phyloP scores from a whole-genome alignment of 2,797 vertebrate species.

The Enteromius fasciolatus region DNA sequence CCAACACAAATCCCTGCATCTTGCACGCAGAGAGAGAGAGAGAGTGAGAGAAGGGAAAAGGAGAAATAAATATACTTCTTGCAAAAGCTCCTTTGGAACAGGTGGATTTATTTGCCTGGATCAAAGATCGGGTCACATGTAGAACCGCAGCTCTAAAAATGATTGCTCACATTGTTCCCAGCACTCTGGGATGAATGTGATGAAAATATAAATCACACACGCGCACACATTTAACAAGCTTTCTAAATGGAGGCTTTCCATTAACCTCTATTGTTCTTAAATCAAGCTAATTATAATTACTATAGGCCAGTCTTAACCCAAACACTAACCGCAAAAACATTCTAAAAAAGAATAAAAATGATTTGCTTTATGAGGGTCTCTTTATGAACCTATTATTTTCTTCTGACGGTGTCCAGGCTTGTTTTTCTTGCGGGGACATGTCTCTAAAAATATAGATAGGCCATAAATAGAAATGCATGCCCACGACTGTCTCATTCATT shows the following conservation, averaged over 20 bases:
- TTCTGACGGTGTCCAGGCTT: not conserved
- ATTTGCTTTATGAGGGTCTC: not conserved
- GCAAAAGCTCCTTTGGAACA: conserved; percentile 66
- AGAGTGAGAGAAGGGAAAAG: conserved; percentile 39
- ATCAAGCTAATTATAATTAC: not conserved
- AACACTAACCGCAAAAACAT: not conserved
- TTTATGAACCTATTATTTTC: not conserved
- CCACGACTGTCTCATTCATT: conserved; percentile 37
- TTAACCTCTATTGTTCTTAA: conserved; percentile 47
- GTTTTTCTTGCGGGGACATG: not conserved
- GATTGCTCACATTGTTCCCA: conserved; percentile 65
- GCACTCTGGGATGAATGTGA: not conserved
- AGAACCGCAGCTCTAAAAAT: conserved; percentile 66
- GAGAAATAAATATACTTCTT: conserved; percentile 29
- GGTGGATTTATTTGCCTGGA: conserved; percentile 77
- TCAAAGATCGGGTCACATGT: conserved; percentile 68
- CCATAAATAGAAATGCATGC: not conserved
- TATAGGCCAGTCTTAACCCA: not conserved
- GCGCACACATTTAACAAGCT: conserved; percentile 55
- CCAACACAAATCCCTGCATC: conserved; percentile 74
- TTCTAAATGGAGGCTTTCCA: conserved; percentile 18
- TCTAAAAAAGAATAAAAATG: not conserved
- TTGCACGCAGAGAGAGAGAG: conserved; percentile 52
- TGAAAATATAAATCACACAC: conserved; percentile 59
- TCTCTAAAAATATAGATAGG: not conserved